These are phyloP conservation scores for Melanotaenia trifasciata DNA, from an alignment of 2,797 vertebrate genomes.

Conservation along the genomic window DNA sequence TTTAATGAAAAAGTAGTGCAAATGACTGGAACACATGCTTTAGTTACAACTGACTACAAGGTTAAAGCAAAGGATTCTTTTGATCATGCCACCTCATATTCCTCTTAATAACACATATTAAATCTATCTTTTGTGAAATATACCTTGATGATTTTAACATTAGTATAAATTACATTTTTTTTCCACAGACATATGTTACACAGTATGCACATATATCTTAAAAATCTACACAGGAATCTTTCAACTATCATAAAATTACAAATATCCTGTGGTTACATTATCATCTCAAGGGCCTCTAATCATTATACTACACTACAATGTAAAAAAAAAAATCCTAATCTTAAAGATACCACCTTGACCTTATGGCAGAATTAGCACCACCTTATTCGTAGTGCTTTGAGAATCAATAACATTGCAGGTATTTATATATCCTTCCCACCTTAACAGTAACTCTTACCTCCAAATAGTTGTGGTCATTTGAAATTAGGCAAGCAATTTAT, in stretches of 20 bases:
- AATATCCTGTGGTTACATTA: background rate
- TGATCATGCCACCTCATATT: background rate
- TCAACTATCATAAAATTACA: background rate
- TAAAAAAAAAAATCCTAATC: background rate
- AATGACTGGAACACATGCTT: background rate
- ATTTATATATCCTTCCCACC: background rate
- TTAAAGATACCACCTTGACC: background rate
- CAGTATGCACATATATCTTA: too few species aligned
- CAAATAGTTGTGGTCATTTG: background rate
- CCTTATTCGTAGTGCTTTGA: too few species aligned
- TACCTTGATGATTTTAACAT: too few species aligned
- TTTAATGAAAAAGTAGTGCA: background rate
- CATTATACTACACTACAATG: background rate
- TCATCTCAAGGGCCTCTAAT: background rate
- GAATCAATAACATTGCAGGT: too few species aligned
- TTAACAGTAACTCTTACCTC: background rate
- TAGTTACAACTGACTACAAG: background rate
- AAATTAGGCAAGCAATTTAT: background rate
- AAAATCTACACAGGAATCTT: too few species aligned
- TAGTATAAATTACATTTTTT: too few species aligned
- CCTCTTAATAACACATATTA: too few species aligned
- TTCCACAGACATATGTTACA: too few species aligned
- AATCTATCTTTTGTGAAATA: too few species aligned
- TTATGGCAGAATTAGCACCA: background rate
- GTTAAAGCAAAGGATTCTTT: background rate